Percentiles rank a stretch among this genome's conserved stretches.
Conservation (phyloP, 2,797 vertebrate species). For the Scomberomorus guttatus region DNA sequence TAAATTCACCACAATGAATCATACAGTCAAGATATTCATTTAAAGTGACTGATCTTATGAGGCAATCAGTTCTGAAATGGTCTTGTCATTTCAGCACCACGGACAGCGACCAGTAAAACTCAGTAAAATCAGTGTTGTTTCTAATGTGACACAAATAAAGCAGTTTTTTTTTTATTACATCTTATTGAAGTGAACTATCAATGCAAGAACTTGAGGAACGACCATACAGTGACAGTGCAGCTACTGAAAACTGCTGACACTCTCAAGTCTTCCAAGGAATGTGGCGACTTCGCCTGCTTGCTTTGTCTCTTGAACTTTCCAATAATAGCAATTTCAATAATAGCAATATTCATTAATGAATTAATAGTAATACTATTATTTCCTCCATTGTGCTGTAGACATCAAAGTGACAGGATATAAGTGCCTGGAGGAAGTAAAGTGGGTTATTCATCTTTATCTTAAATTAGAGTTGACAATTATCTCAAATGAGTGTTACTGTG, state of each 20-base stretch:
- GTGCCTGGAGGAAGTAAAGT: background rate
- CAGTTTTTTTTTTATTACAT: background rate
- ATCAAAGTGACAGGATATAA: background rate
- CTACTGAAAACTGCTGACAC: conserved; percentile 7
- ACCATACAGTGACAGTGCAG: background rate
- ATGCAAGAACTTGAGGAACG: background rate
- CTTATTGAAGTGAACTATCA: conserved; percentile 6
- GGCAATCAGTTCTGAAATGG: background rate
- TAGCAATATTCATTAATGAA: background rate
- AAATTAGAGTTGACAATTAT: background rate
- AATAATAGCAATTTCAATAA: too few species aligned
- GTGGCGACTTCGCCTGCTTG: background rate
- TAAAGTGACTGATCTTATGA: background rate
- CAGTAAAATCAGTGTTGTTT: background rate
- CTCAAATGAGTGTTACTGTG: background rate
- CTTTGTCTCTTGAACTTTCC: background rate
- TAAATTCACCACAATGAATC: background rate
- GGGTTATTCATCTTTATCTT: background rate
- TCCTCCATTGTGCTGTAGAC: background rate
- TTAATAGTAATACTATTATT: too few species aligned
- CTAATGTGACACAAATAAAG: background rate
- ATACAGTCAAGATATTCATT: background rate
- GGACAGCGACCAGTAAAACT: conserved; percentile 51
- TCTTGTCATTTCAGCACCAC: conserved; percentile 61
- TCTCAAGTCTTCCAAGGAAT: background rate